Evolutionary conservation across 92 coral and sea anemone genomes (phyloP).

Genomic region (Chrysogorgia sp.): DNA sequence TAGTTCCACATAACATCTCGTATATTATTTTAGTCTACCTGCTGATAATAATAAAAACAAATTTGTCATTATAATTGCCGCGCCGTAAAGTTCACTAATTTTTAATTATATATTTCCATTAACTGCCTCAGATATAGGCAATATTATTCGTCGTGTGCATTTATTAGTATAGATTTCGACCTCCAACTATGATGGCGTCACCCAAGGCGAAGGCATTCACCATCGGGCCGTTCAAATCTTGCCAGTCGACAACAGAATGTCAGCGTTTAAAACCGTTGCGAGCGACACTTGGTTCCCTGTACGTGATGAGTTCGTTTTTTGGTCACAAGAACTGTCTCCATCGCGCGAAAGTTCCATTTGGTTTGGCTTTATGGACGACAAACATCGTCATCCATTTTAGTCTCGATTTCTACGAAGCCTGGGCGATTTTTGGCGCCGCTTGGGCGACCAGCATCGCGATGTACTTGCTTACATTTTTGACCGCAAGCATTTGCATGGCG

Average conservation of each 20-base stretch:
- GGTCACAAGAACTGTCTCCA: constrained; percentile 77
- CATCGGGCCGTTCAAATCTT: neutral
- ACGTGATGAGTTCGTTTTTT: constrained; percentile 77
- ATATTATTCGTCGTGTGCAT: too few relatives aligned
- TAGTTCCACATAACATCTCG: too few relatives aligned
- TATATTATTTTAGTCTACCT: too few relatives aligned
- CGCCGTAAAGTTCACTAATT: too few relatives aligned
- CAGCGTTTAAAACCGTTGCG: neutral
- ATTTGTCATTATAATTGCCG: too few relatives aligned
- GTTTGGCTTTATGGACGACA: constrained; percentile 72
- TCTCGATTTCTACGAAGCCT: constrained; percentile 93
- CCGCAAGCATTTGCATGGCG: constrained; percentile 72
- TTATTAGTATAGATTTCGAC: too few relatives aligned
- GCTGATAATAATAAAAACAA: too few relatives aligned
- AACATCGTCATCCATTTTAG: constrained; percentile 78
- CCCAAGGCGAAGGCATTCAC: neutral
- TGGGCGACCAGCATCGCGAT: constrained; percentile 94
- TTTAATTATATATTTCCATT: too few relatives aligned
- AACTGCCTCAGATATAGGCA: too few relatives aligned
- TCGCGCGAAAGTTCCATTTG: constrained; percentile 63
- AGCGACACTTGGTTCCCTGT: constrained; percentile 65
- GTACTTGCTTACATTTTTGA: constrained; percentile 73
- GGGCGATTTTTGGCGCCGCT: constrained; percentile 86
- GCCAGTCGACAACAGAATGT: neutral
- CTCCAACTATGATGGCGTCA: neutral